phyloP scores from a whole-genome alignment of 2,888 invertebrate species.

The Nephrotoma guestfalica region DNA sequence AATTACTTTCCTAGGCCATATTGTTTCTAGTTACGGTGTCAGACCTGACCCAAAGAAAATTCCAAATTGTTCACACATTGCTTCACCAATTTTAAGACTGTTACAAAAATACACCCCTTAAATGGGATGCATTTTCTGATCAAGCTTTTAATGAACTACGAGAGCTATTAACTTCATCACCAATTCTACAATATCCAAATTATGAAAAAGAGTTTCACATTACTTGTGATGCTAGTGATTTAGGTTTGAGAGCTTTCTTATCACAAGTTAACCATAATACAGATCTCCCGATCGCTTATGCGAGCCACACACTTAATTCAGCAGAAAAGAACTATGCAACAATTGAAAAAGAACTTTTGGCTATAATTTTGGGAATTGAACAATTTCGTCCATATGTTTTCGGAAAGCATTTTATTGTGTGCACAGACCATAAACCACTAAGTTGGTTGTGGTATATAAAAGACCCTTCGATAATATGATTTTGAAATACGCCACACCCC shows the following conservation, averaged over 20 bases:
- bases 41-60: too few relatives aligned
- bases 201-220: background rate
- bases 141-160: too few relatives aligned
- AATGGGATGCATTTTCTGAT: too few relatives aligned
- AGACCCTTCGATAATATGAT: background rate
- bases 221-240: background rate
- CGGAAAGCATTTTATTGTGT: constrained; percentile 7
- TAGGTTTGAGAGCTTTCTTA: background rate
- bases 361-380: background rate
- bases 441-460: background rate
- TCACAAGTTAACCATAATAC: background rate
- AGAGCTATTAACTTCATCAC: too few relatives aligned
- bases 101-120: too few relatives aligned
- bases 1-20: too few relatives aligned
- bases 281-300: background rate
- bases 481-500: background rate
- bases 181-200: too few relatives aligned
- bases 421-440: constrained; percentile 12
- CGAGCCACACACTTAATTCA: background rate
- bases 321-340: background rate
- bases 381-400: constrained; percentile 6
- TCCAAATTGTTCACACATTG: too few relatives aligned
- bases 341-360: background rate
- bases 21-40: too few relatives aligned
- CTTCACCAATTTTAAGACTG: too few relatives aligned